Percentiles rank a stretch among this genome's conserved stretches.
Evolutionary conservation across 2,888 invertebrate species (phyloP).

Genomic region (Latheticus oryzae): DNA sequence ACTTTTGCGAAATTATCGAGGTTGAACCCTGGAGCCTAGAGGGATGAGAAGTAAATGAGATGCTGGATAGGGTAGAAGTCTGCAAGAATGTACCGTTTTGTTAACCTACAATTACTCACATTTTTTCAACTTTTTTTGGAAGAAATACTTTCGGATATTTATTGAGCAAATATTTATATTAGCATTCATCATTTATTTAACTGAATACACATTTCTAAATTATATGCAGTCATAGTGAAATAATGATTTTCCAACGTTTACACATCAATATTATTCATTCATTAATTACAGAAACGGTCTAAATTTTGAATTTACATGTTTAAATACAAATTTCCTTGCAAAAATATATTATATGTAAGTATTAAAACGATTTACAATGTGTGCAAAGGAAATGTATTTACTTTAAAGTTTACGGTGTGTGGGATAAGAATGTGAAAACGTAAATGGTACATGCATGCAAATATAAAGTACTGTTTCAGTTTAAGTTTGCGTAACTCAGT

Average conservation of each 20-base stretch:
- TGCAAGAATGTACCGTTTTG: neutral
- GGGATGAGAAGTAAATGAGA: neutral
- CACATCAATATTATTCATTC: no score
- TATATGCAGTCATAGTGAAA: no score
- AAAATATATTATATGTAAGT: conserved; percentile 10
- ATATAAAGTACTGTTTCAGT: conserved; percentile 12
- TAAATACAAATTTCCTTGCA: no score
- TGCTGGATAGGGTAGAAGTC: conserved; percentile 1
- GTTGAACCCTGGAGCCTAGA: neutral
- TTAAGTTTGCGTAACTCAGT: conserved; percentile 21
- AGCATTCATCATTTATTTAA: no score
- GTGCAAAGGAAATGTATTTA: conserved; percentile 10
- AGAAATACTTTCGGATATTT: no score
- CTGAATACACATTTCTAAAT: no score
- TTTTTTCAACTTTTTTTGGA: no score
- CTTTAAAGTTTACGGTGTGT: conserved; percentile 1
- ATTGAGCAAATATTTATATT: no score
- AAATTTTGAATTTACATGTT: no score
- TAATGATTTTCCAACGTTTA: no score
- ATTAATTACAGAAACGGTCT: no score
- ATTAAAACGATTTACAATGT: conserved; percentile 8
- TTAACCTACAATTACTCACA: no score
- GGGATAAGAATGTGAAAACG: conserved; percentile 6
- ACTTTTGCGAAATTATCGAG: conserved; percentile 20
- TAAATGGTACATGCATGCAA: conserved; percentile 15